Evolutionary conservation across 2,113 vertebrate species (phyloP).

Genomic region (Hassar affinis): DNA sequence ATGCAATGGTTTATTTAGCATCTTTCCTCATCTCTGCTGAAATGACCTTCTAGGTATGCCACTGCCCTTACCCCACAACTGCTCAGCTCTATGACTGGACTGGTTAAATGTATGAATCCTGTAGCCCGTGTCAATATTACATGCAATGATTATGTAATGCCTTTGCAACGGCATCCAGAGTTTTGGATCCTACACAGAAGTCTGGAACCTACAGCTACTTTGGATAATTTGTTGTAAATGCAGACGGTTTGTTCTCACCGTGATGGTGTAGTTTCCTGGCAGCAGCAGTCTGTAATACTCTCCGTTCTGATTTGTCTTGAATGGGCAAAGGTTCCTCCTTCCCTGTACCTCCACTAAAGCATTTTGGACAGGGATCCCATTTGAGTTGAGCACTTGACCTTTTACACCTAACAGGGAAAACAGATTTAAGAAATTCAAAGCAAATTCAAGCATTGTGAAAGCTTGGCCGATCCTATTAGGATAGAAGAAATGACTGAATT

Average conservation of each 20-base stretch:
- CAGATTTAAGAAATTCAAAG: background rate
- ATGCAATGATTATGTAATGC: too few relatives aligned
- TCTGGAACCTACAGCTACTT: too few relatives aligned
- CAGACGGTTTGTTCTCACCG: slow-evolving; percentile 71
- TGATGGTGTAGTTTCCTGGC: slow-evolving; percentile 85
- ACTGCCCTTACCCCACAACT: too few relatives aligned
- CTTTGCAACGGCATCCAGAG: background rate
- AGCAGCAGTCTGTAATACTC: slow-evolving; percentile 91
- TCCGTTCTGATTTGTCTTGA: slow-evolving; percentile 79
- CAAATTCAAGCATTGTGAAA: background rate
- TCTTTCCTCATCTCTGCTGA: too few relatives aligned
- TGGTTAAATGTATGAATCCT: too few relatives aligned
- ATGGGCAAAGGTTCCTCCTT: slow-evolving; percentile 81
- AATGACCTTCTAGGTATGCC: too few relatives aligned
- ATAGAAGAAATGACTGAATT: slow-evolving; percentile 30
- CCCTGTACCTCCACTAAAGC: slow-evolving; percentile 83
- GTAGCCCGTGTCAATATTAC: background rate
- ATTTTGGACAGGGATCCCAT: slow-evolving; percentile 72
- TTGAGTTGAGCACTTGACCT: slow-evolving; percentile 80
- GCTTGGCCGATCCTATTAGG: background rate
- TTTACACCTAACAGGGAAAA: slow-evolving; percentile 80
- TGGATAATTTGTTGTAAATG: too few relatives aligned
- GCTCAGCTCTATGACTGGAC: too few relatives aligned
- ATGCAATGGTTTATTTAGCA: too few relatives aligned
- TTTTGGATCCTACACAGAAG: too few relatives aligned